Base-by-base conservation (phyloP, 2,888 invertebrate genomes). In the Aleiodes alternator region DNA sequence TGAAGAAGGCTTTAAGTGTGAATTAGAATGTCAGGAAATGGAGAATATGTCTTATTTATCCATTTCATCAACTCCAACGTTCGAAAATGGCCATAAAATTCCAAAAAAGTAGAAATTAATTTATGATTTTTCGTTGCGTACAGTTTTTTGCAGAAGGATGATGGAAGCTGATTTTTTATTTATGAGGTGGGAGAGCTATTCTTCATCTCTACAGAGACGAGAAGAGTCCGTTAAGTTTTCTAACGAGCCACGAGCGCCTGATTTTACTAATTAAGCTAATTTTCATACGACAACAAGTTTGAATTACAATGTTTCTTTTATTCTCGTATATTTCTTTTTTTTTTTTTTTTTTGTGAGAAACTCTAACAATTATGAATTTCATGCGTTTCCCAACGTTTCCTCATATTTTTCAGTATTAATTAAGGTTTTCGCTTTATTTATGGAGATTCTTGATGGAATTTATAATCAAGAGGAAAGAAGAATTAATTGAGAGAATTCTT, bases 241-340 rank as follows among this genome's bases (percentile, higher is more conserved):
- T 64, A 48, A 64, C 48, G 64, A 64, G 23, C 7, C 64, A 43
- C 64, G 43, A 16, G 16, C 23, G 16, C 64, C n/a, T 8, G 38
- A 61, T 61, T 64, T 23, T n/a, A 6, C 43, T 43, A 64, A 64
- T 64, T 64, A 64, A 64, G 16, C 16, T 23, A 14, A 64, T 64
- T 64, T 43, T 64, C 48, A 64, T 64, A 64, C 57, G 57, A 57
- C 61, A 61, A 61, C 64, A 43, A 64, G 64, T 64, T 64, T 64
- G 48, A 64, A 64, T 64, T 64, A 64, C n/a, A 48, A 43, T 14
- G 23, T 16, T 64, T 14, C 43, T 64, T 12, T 61, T 34, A 34
- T 34, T 34, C 34, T 34, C 34, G 6, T 23, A 23, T 23, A 23
- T 61, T 61, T 38, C n/a, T n/a, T 61, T 61, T 61, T 14, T n/a